phyloP scores from a whole-genome alignment of 2,113 vertebrate species.

The Microcebus jonahi region DNA sequence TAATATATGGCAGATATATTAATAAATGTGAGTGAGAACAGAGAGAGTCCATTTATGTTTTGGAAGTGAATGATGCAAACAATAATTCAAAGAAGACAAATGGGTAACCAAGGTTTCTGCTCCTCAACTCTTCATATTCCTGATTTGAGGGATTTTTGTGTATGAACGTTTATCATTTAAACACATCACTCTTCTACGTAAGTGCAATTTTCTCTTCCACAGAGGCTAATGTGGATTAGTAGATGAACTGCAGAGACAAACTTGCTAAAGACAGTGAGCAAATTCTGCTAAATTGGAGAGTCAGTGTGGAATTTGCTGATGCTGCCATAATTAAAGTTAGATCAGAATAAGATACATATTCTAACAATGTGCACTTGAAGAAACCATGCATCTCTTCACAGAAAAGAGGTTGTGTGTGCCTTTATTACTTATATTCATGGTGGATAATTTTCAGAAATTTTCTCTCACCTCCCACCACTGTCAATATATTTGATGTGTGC shows the following conservation, averaged over 20 bases:
- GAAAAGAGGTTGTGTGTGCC: neutral
- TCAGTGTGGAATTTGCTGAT: constrained; percentile 39
- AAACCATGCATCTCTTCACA: neutral
- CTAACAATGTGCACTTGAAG: neutral
- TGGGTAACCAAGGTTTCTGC: neutral
- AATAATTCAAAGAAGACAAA: constrained; percentile 37
- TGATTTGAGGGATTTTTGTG: neutral
- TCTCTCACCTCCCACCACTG: neutral
- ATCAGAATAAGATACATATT: neutral
- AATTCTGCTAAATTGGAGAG: constrained; percentile 58
- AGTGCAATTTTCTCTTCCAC: constrained; percentile 50
- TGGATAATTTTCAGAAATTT: neutral
- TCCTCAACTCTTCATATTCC: neutral
- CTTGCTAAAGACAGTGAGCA: constrained; percentile 9
- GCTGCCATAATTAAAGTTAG: constrained; percentile 38
- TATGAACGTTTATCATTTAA: constrained; percentile 31
- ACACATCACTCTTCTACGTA: constrained; percentile 13
- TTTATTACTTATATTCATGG: neutral
- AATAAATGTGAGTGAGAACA: neutral
- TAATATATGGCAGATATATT: neutral
- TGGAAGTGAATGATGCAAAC: constrained; percentile 36
- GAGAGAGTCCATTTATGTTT: constrained; percentile 22
- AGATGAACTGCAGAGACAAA: constrained; percentile 53
- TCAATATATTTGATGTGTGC: neutral
- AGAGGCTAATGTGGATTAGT: constrained; percentile 58